Evolutionary conservation across 2,888 invertebrate species (phyloP).

Genomic region (Malacosoma neustria): DNA sequence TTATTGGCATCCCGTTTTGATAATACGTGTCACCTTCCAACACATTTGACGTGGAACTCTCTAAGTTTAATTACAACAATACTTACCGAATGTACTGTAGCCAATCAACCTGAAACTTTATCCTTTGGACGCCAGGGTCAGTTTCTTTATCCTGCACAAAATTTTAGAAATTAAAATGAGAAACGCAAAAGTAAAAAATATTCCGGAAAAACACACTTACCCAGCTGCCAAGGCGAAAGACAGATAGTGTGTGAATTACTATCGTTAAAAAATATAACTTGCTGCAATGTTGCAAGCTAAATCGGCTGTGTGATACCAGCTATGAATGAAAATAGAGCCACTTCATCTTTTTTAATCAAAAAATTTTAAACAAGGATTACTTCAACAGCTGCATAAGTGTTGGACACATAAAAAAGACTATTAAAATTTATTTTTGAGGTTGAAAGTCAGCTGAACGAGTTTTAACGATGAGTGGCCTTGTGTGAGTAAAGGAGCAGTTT

Average conservation of each 20-base stretch:
- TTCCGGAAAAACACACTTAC: constrained; percentile 42
- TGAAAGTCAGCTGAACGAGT: too few relatives aligned
- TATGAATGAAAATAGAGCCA: too few relatives aligned
- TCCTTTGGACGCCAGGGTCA: constrained; percentile 62
- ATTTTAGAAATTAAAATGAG: constrained; percentile 19
- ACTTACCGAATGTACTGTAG: constrained; percentile 69
- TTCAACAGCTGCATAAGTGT: too few relatives aligned
- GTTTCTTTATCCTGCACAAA: constrained; percentile 50
- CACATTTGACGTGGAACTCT: constrained; percentile 73
- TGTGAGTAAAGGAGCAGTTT: too few relatives aligned
- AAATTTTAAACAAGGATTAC: too few relatives aligned
- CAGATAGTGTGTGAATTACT: constrained; percentile 29
- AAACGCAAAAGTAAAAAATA: constrained; percentile 3
- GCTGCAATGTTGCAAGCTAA: too few relatives aligned
- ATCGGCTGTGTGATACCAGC: too few relatives aligned
- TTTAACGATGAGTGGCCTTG: too few relatives aligned
- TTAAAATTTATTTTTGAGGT: too few relatives aligned
- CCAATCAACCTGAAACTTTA: constrained; percentile 61
- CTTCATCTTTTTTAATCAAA: too few relatives aligned
- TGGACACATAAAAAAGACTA: too few relatives aligned
- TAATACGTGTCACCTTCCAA: constrained; percentile 74
- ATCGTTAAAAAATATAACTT: constrained; percentile 1
- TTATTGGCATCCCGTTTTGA: constrained; percentile 47
- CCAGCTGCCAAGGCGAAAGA: constrained; percentile 63
- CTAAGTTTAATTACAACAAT: constrained; percentile 39